Base-by-base conservation (phyloP, 2,888 invertebrate species). In the Athrips mouffetella region DNA sequence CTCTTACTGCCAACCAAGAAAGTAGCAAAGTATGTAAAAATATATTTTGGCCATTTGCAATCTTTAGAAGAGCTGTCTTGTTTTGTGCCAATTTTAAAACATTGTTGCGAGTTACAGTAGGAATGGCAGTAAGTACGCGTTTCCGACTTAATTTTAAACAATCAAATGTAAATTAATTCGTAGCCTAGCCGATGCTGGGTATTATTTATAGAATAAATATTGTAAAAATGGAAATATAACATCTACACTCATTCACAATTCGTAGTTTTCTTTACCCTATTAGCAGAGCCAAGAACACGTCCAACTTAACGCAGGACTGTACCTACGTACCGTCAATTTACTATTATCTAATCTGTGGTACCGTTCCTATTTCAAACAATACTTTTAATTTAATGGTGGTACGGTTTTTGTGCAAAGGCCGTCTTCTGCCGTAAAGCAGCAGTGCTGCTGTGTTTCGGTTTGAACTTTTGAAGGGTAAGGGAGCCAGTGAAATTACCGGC, bases 1-100 rank as follows among this genome's bases (percentile, higher is more conserved):
- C 30, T 13, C 31, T 31, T 44, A 31, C 31, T 31, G 44, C 44
- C 44, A 44, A 21, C 31, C 7, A 30, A 21, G 31, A 21, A 16
- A 44, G 31, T 16, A 20, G 27, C 27, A 27, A 29, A 31, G 44
- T 15, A 10, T 18, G 44, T 21, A 13, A 21, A 20, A 41, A 41
- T 3, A 41, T 29, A 2, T 27, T n/a, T 35, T 16, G 18, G 29
- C 42, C 29, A 29, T 29, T 42, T 42, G 29, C 11, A 23, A 23
- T 30, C 53, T 50, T 51, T 31, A 55, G 31, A 42, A 57, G 50
- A 59, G 61, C 45, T 42, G 64, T 65, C 55, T 59, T 70, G 67
- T 63, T 67, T 60, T 64, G 69, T 69, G 69, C 70, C 67, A 70
- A 70, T 62, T 20, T 44, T 30, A 44, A 33, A 46, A 29, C 27